Conservation (phyloP, 2,888 invertebrate genomes). For the Cerastis rubricosa region DNA sequence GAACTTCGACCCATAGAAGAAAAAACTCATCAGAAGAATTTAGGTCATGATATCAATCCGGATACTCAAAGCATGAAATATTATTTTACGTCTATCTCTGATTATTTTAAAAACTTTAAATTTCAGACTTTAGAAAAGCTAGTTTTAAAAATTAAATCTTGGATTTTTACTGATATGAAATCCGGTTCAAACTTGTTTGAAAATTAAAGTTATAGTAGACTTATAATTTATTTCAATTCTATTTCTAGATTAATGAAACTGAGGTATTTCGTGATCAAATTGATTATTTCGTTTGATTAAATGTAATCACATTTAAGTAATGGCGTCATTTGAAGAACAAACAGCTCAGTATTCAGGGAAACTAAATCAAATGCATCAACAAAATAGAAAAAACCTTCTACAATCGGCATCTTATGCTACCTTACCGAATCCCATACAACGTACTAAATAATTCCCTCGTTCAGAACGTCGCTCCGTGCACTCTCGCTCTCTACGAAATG, state of each 20-base stretch:
- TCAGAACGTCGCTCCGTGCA: slow-evolving; percentile 65
- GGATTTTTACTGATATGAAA: not conserved
- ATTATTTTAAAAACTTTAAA: not conserved
- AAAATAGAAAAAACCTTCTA: slow-evolving; percentile 51
- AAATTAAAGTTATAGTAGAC: not conserved
- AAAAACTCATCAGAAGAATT: not conserved
- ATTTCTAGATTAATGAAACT: not conserved
- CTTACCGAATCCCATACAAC: slow-evolving; percentile 55
- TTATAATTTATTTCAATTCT: not conserved
- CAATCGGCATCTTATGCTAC: slow-evolving; percentile 38
- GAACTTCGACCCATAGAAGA: not conserved
- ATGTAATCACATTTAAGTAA: not conserved
- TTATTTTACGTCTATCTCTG: not conserved
- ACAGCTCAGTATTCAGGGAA: no score
- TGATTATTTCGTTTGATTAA: not conserved
- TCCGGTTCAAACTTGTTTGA: not conserved
- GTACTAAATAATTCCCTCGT: slow-evolving; percentile 76
- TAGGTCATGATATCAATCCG: not conserved
- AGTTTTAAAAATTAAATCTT: no score
- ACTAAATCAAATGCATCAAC: slow-evolving; percentile 20
- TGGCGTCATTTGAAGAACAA: not conserved
- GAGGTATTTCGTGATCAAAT: not conserved
- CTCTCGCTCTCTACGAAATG: slow-evolving; percentile 69
- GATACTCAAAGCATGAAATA: not conserved
- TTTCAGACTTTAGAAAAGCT: no score